Evolutionary conservation across 2,797 vertebrate genomes (phyloP).

Genomic region (Alca torda): DNA sequence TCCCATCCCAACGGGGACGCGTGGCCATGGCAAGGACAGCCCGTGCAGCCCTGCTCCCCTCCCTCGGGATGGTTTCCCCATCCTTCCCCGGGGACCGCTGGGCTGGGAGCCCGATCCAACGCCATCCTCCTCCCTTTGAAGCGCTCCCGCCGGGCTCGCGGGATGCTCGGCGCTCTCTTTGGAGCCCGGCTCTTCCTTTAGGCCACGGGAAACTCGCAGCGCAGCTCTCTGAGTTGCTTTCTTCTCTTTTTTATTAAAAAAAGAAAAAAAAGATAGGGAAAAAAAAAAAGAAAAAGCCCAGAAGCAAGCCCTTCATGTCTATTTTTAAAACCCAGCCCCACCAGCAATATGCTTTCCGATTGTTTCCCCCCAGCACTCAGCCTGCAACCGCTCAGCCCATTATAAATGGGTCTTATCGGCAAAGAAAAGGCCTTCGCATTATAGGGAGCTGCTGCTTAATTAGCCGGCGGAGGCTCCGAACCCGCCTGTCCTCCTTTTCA

Average conservation of each 20-base stretch:
- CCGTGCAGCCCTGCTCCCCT: background rate
- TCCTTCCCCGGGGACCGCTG: background rate
- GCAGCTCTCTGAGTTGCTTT: slow-evolving; percentile 39
- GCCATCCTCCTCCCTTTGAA: background rate
- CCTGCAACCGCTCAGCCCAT: slow-evolving; percentile 38
- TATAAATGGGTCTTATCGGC: slow-evolving; percentile 64
- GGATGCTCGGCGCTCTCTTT: background rate
- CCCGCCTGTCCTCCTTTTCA: slow-evolving; percentile 57
- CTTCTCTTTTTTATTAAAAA: slow-evolving; percentile 2
- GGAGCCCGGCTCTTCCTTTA: background rate
- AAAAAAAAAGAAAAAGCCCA: background rate
- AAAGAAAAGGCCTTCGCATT: slow-evolving; percentile 60
- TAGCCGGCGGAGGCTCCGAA: slow-evolving; percentile 48
- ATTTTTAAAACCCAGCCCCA: slow-evolving; percentile 66
- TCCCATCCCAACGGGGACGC: background rate
- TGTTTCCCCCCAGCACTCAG: slow-evolving; percentile 63
- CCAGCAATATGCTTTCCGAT: slow-evolving; percentile 56
- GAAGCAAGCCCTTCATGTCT: slow-evolving; percentile 60
- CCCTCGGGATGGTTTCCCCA: background rate
- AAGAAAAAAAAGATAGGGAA: background rate
- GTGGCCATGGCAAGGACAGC: background rate
- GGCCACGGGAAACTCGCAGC: slow-evolving; percentile 20
- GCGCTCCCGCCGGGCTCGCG: background rate
- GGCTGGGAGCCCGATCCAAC: background rate
- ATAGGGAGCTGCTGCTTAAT: slow-evolving; percentile 65